These are phyloP conservation scores for Himalopsyche phryganea DNA, from an alignment of 1,140 invertebrate genomes.

Conservation along the genomic window DNA sequence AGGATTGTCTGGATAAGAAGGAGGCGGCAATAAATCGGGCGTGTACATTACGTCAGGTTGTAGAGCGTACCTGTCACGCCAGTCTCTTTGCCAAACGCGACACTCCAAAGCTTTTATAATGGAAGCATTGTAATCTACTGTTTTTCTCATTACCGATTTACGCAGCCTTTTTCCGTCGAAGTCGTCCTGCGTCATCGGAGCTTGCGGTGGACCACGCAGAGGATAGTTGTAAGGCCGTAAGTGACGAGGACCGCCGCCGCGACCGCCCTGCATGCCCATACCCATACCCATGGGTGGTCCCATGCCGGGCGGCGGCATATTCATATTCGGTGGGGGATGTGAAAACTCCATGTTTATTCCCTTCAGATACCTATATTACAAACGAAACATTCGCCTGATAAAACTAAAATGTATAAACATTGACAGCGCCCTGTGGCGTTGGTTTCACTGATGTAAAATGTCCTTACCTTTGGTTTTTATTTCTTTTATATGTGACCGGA, in stretches of 20 bases:
- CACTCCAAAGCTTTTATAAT: constrained; percentile 88
- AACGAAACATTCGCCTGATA: constrained; percentile 13
- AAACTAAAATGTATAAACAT: neutral
- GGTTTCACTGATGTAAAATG: neutral
- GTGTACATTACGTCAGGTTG: constrained; percentile 91
- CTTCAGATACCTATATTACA: constrained; percentile 49
- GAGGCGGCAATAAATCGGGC: constrained; percentile 83
- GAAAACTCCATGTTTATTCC: constrained; percentile 47
- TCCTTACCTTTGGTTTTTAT: neutral
- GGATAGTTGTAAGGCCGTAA: constrained; percentile 56
- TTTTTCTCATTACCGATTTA: constrained; percentile 96
- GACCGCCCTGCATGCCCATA: constrained; percentile 25
- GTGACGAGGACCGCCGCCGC: constrained; percentile 47
- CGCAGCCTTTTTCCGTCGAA: constrained; percentile 94
- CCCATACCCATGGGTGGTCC: constrained; percentile 39
- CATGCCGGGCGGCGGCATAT: constrained; percentile 46
- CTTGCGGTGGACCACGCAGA: constrained; percentile 53
- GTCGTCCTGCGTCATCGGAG: constrained; percentile 74
- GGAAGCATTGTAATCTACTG: constrained; percentile 97
- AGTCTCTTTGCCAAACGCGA: constrained; percentile 91
- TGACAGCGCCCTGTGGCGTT: constrained; percentile 8
- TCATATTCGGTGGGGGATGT: constrained; percentile 49
- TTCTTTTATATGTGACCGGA: neutral
- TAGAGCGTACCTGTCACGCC: constrained; percentile 76
- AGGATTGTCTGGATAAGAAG: constrained; percentile 87